Evolutionary conservation across 2,888 invertebrate genomes (phyloP), one percentile per base, ranked within the genome.

Genomic region (Phorcus lineatus): DNA sequence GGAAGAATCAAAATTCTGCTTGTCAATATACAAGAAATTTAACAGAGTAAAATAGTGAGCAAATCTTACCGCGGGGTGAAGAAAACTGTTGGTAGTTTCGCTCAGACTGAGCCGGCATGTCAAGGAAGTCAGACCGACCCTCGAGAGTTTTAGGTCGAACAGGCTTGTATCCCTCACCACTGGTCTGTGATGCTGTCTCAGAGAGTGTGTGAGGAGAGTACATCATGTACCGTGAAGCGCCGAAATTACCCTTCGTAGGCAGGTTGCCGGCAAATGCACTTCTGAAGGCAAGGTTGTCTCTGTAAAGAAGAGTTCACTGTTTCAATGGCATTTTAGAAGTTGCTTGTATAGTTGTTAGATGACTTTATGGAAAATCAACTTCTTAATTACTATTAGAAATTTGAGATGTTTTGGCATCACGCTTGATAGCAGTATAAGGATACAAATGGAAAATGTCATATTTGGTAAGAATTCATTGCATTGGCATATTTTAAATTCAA

Each of bases 221-320:
- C 80, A 83, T 77, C 22, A 53, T 31, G 54, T 74, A 62, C 16
- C 83, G 80, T 24, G 83, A 78, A 0, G 82, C 79, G 2, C 81
- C 83, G 82, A 82, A 85, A 24, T 81, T 81, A n/a, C 85, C 85
- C 47, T 82, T 82, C 22, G 82, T 80, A 13, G 83, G 80, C 57
- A 83, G 17, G 74, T 76, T 80, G 2, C 82, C 81, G 9, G 82
- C 78, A 77, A 85, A 83, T 1, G 80, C 74, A 40, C 80, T 84
- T 57, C 80, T 78, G 79, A 85, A 85, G 24, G 80, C 81, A 31
- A 47, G 47, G 77, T 67, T 67, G 17, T 67, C 17, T 67, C 67
- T 67, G 67, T 3, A 67, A 28, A n/a, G 24, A n/a, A 9, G 24
- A 24, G 7, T 57, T 19, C n/a, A n/a, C 2, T 55, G 3, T 55